Evolutionary conservation across 92 coral and sea anemone genomes (phyloP).

Genomic region (Zoanthus solanderi): DNA sequence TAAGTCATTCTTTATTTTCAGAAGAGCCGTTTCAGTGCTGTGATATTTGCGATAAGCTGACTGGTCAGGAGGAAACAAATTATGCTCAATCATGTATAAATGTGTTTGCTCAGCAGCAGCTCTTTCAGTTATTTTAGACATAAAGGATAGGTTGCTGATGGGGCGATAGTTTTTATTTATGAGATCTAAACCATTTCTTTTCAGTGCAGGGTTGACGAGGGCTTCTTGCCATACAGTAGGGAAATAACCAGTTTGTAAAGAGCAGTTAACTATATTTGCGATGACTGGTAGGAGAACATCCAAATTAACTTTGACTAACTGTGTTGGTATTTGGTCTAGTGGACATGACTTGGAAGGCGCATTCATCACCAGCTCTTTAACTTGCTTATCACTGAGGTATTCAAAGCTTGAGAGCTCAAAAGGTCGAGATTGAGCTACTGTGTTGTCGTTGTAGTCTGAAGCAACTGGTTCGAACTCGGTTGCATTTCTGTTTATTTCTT

Average conservation of each 20-base stretch:
- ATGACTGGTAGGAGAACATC: constrained; percentile 41
- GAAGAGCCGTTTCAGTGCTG: constrained; percentile 48
- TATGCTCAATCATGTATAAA: background rate
- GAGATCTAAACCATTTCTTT: constrained; percentile 47
- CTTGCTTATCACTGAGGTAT: background rate
- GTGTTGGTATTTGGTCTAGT: constrained; percentile 46
- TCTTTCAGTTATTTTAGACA: constrained; percentile 51
- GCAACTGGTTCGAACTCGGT: background rate
- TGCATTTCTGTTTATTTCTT: background rate
- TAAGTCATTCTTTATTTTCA: constrained; percentile 45
- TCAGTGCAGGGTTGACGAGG: constrained; percentile 44
- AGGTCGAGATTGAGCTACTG: background rate
- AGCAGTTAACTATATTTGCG: constrained; percentile 35
- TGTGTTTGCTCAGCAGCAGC: constrained; percentile 46
- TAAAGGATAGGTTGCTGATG: constrained; percentile 43
- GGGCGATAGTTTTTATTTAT: constrained; percentile 40
- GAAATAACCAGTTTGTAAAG: constrained; percentile 39
- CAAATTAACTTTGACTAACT: constrained; percentile 39
- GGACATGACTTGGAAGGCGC: constrained; percentile 33
- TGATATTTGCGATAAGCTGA: constrained; percentile 48
- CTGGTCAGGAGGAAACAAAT: constrained; percentile 41
- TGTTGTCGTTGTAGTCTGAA: constrained; percentile 9
- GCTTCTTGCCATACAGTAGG: constrained; percentile 56
- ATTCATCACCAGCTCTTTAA: constrained; percentile 29
- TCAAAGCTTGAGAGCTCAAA: constrained; percentile 19